Evolutionary conservation across 1,140 invertebrate genomes (phyloP).

Genomic region (Drosophila eugracilis): DNA sequence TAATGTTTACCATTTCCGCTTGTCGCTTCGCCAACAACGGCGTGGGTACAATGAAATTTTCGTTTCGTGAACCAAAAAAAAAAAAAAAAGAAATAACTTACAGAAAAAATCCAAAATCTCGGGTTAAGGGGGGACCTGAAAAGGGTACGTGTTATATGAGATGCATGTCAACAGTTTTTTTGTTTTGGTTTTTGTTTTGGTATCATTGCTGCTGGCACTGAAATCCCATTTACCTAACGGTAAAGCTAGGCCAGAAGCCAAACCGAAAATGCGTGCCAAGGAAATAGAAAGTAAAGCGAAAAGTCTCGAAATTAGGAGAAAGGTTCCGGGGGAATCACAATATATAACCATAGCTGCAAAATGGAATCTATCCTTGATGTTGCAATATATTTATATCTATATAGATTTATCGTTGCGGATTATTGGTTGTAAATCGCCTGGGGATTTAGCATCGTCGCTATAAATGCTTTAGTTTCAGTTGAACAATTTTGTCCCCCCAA

Average conservation of each 20-base stretch:
- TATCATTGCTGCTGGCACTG: conserved; percentile 49
- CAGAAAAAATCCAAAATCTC: conserved; percentile 33
- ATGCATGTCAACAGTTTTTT: conserved; percentile 74
- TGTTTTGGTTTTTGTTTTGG: conserved; percentile 22
- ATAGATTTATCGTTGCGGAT: conserved; percentile 24
- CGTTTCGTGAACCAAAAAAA: conserved; percentile 51
- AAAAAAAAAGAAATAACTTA: conserved; percentile 54
- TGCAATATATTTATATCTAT: conserved; percentile 4
- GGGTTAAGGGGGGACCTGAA: background rate
- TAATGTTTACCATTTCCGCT: conserved; percentile 83
- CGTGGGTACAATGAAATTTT: conserved; percentile 78
- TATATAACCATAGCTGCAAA: background rate
- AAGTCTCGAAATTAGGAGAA: background rate
- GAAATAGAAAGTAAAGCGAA: conserved; percentile 19
- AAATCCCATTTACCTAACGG: conserved; percentile 76
- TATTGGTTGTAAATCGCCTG: background rate
- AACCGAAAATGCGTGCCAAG: conserved; percentile 14
- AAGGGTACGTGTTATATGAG: conserved; percentile 74
- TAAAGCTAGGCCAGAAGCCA: conserved; percentile 34
- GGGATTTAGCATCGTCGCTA: conserved; percentile 7
- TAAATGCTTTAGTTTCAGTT: conserved; percentile 30
- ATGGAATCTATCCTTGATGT: conserved; percentile 13
- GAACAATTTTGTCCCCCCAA: conserved; percentile 33
- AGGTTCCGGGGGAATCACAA: background rate
- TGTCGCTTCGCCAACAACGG: conserved; percentile 70